phyloP scores from a whole-genome alignment of 2,888 invertebrate species.

The Ischnus inquisitorius region DNA sequence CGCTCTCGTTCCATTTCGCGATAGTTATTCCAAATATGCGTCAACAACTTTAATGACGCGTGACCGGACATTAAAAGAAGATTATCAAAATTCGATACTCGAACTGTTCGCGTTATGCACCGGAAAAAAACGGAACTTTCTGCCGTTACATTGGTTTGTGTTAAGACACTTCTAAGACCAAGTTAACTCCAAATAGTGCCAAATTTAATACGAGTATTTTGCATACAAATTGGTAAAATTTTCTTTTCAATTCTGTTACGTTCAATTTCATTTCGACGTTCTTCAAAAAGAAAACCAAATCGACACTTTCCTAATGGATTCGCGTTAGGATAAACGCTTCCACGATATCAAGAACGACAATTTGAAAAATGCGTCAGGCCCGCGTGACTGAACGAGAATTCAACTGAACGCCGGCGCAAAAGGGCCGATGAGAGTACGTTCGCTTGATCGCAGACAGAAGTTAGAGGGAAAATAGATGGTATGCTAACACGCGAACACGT shows the following conservation, averaged over 20 bases:
- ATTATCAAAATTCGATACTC: neutral
- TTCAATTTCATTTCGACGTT: too few species aligned
- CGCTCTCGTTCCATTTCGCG: neutral
- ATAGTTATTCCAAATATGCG: neutral
- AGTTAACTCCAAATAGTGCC: too few species aligned
- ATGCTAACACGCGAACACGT: conserved; percentile 62
- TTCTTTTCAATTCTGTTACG: too few species aligned
- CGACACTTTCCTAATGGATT: neutral
- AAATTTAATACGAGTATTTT: too few species aligned
- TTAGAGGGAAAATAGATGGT: conserved; percentile 44
- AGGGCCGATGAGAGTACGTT: neutral
- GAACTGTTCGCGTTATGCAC: neutral
- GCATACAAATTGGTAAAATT: too few species aligned
- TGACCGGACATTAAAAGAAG: neutral
- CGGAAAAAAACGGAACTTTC: too few species aligned
- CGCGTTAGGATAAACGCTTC: neutral
- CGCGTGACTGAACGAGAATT: neutral
- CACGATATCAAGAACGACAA: neutral
- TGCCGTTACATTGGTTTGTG: too few species aligned
- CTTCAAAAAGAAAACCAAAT: neutral
- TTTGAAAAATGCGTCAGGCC: neutral
- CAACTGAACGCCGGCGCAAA: conserved; percentile 14
- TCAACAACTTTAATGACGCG: neutral
- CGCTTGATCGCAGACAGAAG: conserved; percentile 25
- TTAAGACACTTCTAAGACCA: too few species aligned